These are phyloP conservation scores for Tethya wilhelma DNA, from an alignment of 37 sponge, comb jelly and placozoan species.

Conservation along the genomic window DNA sequence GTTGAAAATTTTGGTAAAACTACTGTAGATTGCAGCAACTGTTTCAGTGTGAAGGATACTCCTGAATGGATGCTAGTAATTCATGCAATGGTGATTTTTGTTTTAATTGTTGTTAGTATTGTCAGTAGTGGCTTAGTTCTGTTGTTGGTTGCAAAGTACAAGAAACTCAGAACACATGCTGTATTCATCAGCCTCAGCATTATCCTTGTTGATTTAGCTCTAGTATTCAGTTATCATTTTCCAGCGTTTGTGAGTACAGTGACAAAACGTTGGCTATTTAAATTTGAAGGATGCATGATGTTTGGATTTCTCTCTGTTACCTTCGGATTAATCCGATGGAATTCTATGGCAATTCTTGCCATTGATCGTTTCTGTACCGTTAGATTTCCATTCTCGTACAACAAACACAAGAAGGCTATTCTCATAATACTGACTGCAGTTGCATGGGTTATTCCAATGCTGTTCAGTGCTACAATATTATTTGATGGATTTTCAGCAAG, in stretches of 20 bases:
- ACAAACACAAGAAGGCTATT: conserved; percentile 10
- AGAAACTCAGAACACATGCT: conserved; percentile 10
- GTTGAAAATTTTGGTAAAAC: conserved; percentile 12
- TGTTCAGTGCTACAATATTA: not conserved
- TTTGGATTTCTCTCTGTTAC: conserved; percentile 18
- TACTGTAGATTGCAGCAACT: conserved; percentile 1
- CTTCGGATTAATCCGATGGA: conserved; percentile 29
- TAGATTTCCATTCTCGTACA: conserved; percentile 26
- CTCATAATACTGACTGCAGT: conserved; percentile 1
- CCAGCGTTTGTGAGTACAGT: conserved; percentile 22
- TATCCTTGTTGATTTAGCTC: not conserved
- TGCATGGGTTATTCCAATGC: conserved; percentile 20
- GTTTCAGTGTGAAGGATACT: not conserved
- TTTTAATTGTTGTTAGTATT: conserved; percentile 7
- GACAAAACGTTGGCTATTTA: conserved; percentile 17
- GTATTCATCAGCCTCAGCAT: conserved; percentile 21
- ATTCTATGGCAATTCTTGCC: conserved; percentile 17
- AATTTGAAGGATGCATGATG: not conserved
- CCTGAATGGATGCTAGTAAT: not conserved
- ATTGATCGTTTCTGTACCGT: conserved; percentile 26
- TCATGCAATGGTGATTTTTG: not conserved
- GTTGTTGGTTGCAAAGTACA: conserved; percentile 16
- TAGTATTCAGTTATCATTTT: conserved; percentile 9
- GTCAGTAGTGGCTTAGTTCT: not conserved
- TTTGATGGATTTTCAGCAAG: not conserved